phyloP scores from a whole-genome alignment of 2,113 vertebrate species.

The Diadophis punctatus region DNA sequence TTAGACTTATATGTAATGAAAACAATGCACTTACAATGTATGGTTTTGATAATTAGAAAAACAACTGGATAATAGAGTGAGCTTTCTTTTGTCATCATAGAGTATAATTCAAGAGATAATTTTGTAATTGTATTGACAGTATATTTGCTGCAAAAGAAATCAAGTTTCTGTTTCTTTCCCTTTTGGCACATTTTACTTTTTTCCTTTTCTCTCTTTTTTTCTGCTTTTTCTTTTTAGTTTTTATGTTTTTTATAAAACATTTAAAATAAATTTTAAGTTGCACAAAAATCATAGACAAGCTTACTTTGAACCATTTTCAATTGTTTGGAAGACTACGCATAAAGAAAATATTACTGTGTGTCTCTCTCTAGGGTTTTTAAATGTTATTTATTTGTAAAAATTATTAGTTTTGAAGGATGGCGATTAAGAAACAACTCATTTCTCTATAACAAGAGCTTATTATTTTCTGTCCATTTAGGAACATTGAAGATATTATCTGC shows the following conservation, averaged over 20 bases:
- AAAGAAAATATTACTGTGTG: background rate
- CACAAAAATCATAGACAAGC: background rate
- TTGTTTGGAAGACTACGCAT: background rate
- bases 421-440: background rate
- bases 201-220: background rate
- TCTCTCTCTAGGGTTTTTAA: background rate
- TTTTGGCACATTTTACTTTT: background rate
- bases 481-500: background rate
- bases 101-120: background rate
- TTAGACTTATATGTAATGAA: background rate
- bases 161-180: background rate
- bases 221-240: background rate
- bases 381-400: background rate
- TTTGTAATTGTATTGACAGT: no score
- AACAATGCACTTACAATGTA: background rate
- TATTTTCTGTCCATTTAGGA: background rate
- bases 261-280: background rate
- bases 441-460: background rate
- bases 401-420: background rate
- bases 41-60: background rate
- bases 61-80: background rate
- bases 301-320: background rate
- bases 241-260: background rate
- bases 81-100: background rate
- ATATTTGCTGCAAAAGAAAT: no score